Conservation (phyloP, 2,888 invertebrate species). For the Xestobium rufovillosum region DNA sequence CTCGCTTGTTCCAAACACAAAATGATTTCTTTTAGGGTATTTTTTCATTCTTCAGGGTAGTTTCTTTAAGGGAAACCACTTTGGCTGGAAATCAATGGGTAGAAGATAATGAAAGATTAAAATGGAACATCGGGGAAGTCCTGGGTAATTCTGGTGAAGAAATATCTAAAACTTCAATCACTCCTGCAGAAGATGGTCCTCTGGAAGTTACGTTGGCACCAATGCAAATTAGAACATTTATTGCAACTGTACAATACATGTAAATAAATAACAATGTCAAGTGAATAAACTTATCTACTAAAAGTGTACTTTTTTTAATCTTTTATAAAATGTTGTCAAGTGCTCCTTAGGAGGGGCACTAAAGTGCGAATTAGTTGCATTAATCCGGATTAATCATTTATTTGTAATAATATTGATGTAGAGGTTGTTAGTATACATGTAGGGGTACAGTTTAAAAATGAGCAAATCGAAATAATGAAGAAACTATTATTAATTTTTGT, state of each 20-base stretch:
- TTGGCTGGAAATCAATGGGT: constrained; percentile 62
- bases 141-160: constrained; percentile 16
- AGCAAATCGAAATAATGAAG: background rate
- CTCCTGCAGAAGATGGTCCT: constrained; percentile 7
- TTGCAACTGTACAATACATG: constrained; percentile 28
- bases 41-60: constrained; percentile 51
- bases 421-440: too few species aligned
- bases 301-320: too few species aligned
- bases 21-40: constrained; percentile 42
- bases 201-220: constrained; percentile 45
- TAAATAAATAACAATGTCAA: constrained; percentile 14
- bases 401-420: too few species aligned
- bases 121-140: too few species aligned
- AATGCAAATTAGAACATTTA: constrained; percentile 50
- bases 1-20: constrained; percentile 1
- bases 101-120: constrained; percentile 44
- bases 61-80: constrained; percentile 54
- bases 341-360: too few species aligned
- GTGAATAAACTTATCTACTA: too few species aligned
- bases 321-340: too few species aligned
- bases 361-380: too few species aligned
- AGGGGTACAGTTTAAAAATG: background rate
- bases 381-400: too few species aligned
- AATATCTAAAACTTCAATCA: constrained; percentile 29
- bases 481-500: too few species aligned